phyloP scores from a whole-genome alignment of 2,797 vertebrate species.

The Acrossocheilus fasciatus region DNA sequence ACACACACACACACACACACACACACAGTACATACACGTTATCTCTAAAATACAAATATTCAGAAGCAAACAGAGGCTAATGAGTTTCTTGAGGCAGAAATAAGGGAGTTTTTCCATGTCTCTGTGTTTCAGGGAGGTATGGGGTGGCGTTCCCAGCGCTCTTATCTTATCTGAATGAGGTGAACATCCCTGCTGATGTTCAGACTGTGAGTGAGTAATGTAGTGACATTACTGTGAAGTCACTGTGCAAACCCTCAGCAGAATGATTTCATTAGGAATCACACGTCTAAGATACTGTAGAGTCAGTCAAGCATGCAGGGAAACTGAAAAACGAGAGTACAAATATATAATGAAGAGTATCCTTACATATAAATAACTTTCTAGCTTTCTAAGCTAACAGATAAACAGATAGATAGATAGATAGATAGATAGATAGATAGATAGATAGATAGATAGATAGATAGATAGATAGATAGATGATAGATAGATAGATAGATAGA shows the following conservation, averaged over 20 bases:
- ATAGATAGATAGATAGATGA: too few species aligned
- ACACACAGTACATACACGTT: neutral
- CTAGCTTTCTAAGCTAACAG: too few species aligned
- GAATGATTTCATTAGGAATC: neutral
- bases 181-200: slow-evolving; percentile 5
- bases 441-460: too few species aligned
- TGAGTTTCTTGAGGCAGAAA: neutral
- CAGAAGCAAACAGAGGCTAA: neutral
- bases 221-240: neutral
- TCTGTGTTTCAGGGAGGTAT: neutral
- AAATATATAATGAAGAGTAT: neutral
- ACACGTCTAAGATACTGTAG: neutral
- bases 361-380: too few species aligned
- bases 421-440: too few species aligned
- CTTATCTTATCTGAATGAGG: slow-evolving; percentile 20
- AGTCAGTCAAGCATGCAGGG: neutral
- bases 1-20: neutral
- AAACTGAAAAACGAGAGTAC: neutral
- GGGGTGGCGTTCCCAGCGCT: neutral
- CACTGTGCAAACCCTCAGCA: neutral
- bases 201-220: slow-evolving; percentile 1
- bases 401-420: too few species aligned
- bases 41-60: neutral
- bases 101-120: neutral
- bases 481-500: too few species aligned